Base-by-base conservation (phyloP, 2,113 vertebrate species). In the Nestor notabilis region DNA sequence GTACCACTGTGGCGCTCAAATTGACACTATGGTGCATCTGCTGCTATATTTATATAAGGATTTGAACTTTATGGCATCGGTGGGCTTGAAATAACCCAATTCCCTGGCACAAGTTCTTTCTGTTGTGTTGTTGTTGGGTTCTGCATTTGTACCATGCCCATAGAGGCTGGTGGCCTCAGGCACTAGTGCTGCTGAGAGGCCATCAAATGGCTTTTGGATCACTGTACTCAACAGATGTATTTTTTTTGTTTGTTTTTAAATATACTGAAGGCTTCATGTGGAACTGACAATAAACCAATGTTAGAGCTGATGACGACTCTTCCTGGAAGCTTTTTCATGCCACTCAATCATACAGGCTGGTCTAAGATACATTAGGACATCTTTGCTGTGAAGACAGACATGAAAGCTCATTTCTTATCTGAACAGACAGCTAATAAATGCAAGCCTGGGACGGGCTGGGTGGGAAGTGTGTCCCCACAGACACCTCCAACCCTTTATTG, bases 251-350 rank as follows among this genome's bases (percentile, higher is more conserved):
- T 93, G 89, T 95, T 95, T 93, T 74, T 11, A 61, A 52, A 49
- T 80, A 41, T 92, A 72, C 71, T 63, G 44, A 83, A 91, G 35
- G 50, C 25, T 94, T 24, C 1, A 2, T 89, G 85, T 8, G 7
- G 94, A 83, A 88, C 66, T 95, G 93, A 93, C 72, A 98, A 98
- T 98, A 97, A 98, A 97, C 50, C 50, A 77, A 63, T 52, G 74
- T 94, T 93, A 60, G 2, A 92, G 63, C 64, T 64, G 66, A 44
- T 79, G 55, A 68, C 41, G 47, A 12, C 60, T 90, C 65, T 79
- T 78, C 37, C 33, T 94, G 79, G 21, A 83, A 81, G 64, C 20
- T 93, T 77, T 77, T 74, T 70, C 41, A 86, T 56, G 41, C 6
- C n/a, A 8, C 12, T 91, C 11, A 64, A 6, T 82, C 39, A 4